Percentiles rank a stretch among this genome's conserved stretches.
phyloP scores from a whole-genome alignment of 1,140 invertebrate species.

The Temnothorax nylanderi region DNA sequence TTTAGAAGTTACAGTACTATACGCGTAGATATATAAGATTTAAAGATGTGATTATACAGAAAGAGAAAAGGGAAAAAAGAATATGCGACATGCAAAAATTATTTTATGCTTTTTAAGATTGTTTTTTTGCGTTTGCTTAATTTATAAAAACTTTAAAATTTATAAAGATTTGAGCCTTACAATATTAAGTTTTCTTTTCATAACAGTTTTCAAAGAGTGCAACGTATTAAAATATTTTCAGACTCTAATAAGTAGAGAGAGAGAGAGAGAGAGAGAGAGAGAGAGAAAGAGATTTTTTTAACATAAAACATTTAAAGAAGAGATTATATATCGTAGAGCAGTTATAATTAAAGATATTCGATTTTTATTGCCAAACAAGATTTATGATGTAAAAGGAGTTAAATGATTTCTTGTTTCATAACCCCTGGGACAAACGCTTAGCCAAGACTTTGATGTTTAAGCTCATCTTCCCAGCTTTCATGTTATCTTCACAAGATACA shows the following conservation, averaged over 20 bases:
- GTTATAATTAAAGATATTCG: background rate
- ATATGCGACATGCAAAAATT: background rate
- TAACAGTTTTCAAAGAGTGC: background rate
- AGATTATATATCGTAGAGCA: background rate
- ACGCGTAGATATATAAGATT: background rate
- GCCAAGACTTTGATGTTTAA: constrained; percentile 25
- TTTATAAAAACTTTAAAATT: background rate
- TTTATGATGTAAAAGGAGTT: background rate
- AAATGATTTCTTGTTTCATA: constrained; percentile 37
- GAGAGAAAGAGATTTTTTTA: background rate
- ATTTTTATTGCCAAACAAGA: background rate
- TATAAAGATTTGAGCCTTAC: background rate
- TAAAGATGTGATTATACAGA: background rate
- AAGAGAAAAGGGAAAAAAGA: background rate
- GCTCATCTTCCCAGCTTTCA: constrained; percentile 4
- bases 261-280: background rate
- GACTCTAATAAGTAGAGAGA: background rate
- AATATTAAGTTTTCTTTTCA: background rate
- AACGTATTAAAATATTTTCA: constrained; percentile 6
- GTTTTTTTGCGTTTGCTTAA: background rate
- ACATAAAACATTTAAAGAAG: background rate
- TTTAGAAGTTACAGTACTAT: background rate
- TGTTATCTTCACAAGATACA: constrained; percentile 17
- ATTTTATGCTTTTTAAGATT: background rate
- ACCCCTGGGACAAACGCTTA: constrained; percentile 8